These are phyloP conservation scores for Hipparchia sbordonii DNA, from an alignment of 2,888 invertebrate species.

Conservation along the genomic window DNA sequence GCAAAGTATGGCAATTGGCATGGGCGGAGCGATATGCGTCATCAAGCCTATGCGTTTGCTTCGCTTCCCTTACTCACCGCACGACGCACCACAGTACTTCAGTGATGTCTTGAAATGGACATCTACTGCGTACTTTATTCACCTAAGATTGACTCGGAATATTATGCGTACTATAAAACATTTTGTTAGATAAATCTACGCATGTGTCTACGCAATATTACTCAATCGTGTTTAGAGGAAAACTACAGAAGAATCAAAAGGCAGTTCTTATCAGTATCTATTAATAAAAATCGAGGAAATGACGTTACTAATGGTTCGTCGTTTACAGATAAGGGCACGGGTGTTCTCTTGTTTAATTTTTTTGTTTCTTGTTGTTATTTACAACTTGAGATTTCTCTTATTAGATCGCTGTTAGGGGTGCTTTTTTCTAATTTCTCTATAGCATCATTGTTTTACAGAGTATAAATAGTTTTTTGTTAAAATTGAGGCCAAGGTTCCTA, in stretches of 20 bases:
- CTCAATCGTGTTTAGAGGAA: neutral
- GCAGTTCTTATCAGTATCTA: slow-evolving; percentile 19
- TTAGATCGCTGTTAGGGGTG: neutral
- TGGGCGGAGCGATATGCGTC: neutral
- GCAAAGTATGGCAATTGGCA: neutral
- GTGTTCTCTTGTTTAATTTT: neutral
- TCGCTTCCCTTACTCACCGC: neutral
- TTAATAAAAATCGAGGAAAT: slow-evolving; percentile 22
- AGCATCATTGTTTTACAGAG: too few species aligned
- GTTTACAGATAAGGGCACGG: neutral
- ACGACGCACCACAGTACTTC: neutral
- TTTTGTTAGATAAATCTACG: slow-evolving; percentile 3
- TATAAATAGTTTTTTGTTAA: too few species aligned
- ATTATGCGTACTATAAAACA: neutral
- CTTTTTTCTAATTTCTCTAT: too few species aligned
- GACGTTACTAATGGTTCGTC: slow-evolving; percentile 18
- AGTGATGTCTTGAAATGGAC: neutral
- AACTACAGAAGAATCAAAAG: slow-evolving; percentile 9
- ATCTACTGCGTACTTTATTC: neutral
- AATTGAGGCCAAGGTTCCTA: too few species aligned
- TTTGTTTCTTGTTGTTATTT: neutral
- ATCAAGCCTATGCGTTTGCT: neutral
- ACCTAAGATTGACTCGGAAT: neutral
- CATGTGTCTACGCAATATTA: neutral
- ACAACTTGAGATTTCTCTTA: neutral